phyloP scores from a whole-genome alignment of 2,888 invertebrate genomes.

The Ormyrus thymus region DNA sequence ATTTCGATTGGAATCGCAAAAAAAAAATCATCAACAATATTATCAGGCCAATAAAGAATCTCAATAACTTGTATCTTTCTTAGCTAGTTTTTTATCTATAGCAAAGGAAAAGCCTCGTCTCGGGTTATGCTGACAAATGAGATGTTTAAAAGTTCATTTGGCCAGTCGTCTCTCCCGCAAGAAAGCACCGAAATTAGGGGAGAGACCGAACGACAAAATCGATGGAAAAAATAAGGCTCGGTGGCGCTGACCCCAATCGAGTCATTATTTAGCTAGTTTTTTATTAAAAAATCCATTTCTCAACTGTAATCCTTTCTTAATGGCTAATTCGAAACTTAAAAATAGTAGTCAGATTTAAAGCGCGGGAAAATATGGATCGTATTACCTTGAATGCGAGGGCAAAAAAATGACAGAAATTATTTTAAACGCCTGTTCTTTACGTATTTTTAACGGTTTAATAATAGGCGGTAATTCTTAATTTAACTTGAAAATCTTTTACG shows the following conservation, averaged over 20 bases:
- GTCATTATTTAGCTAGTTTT: neutral
- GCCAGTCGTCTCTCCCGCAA: neutral
- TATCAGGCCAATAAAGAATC: too few relatives aligned
- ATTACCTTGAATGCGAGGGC: conserved; percentile 25
- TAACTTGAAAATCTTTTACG: conserved; percentile 4
- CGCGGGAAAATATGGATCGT: conserved; percentile 20
- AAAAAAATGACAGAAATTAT: conserved; percentile 33
- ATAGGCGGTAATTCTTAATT: conserved; percentile 22
- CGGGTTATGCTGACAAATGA: conserved; percentile 7
- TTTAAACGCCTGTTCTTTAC: neutral
- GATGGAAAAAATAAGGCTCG: neutral
- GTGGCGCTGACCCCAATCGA: too few relatives aligned
- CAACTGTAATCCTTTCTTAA: too few relatives aligned
- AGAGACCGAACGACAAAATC: neutral
- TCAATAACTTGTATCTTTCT: too few relatives aligned
- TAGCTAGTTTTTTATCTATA: too few relatives aligned
- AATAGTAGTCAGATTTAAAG: conserved; percentile 21
- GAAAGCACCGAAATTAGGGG: neutral
- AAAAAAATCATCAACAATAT: too few relatives aligned
- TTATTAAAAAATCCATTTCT: neutral
- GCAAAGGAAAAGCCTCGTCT: too few relatives aligned
- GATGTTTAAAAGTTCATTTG: conserved; percentile 43
- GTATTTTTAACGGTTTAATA: conserved; percentile 48
- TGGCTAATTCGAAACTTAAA: conserved; percentile 14
- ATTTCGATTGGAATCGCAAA: neutral